Evolutionary conservation across 2,888 invertebrate genomes (phyloP), one percentile per base, ranked within the genome.

Genomic region (Danaus chrysippus): DNA sequence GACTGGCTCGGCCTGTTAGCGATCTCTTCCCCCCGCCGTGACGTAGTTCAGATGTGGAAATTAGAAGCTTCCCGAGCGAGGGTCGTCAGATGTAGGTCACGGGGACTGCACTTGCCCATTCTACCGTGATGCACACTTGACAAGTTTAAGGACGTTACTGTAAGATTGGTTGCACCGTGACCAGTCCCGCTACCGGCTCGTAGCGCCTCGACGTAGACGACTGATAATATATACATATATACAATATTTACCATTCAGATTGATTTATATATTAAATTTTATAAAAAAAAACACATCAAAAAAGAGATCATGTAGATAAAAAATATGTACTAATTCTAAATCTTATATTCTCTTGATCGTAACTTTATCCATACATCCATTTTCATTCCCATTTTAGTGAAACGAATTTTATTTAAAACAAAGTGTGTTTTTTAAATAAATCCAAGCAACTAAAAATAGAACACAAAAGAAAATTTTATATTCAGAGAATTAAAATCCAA

Each of bases 51-150:
- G 84, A 86, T 87, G 85, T 89, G 88, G 87, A 87, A 88, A 89
- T 90, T 89, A 89, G 87, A 90, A 90, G 90, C 89, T 90, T 90
- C 90, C 87, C 89, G 88, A 82, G 83, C 88, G 88, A 90, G 89
- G 89, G 89, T 88, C 89, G 90, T 76, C 76, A 76, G 85, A 90
- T 88, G 82, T 90, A 87, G 90, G 90, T 90, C 90, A 90, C 87
- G 90, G 90, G 90, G 90, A 86, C 90, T 87, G 87, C 87, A 86
- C 86, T 87, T 85, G 86, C 86, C 85, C 84, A 85, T 80, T 84
- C 84, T 84, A 81, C 84, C 85, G 81, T 82, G 78, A 82, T 81
- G 79, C 83, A 86, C 83, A 83, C 87, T 87, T 81, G 84, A 87
- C 88, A 89, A 89, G 89, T 89, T 89, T 89, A 89, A 89, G 89